Conservation (phyloP, 2,113 vertebrate genomes). For the Dasyprocta punctata region DNA sequence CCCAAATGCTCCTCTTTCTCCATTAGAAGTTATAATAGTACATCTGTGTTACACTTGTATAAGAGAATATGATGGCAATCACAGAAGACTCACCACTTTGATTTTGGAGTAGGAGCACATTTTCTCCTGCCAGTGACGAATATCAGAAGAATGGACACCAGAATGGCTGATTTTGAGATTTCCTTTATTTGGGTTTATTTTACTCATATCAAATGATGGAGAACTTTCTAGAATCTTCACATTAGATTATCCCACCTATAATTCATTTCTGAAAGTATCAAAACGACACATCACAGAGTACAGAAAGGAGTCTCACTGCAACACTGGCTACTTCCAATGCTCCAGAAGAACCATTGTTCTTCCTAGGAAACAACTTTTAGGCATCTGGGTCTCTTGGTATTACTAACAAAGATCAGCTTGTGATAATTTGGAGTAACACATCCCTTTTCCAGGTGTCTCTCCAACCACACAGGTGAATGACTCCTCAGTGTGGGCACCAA, state of each 20-base stretch:
- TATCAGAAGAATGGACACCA: not conserved
- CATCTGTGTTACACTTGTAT: not conserved
- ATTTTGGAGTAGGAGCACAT: not conserved
- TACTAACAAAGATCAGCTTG: not conserved
- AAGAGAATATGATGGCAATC: not conserved
- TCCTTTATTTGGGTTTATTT: not conserved
- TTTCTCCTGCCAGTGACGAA: not conserved
- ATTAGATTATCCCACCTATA: not conserved
- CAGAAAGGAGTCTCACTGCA: not conserved
- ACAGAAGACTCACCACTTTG: not conserved
- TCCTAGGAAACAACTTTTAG: not conserved
- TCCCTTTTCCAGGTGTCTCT: not conserved
- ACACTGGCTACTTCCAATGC: not conserved
- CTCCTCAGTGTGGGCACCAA: not conserved
- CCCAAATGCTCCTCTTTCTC: not conserved
- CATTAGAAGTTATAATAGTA: not conserved
- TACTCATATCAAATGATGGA: not conserved
- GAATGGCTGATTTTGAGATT: not conserved
- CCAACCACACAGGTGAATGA: not conserved
- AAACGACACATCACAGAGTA: not conserved
- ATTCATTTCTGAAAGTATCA: not conserved
- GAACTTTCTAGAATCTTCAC: not conserved
- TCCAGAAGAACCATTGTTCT: not conserved
- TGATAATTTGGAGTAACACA: not conserved
- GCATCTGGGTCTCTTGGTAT: not conserved